Evolutionary conservation across 2,113 vertebrate genomes (phyloP).

Genomic region (Bungarus multicinctus): DNA sequence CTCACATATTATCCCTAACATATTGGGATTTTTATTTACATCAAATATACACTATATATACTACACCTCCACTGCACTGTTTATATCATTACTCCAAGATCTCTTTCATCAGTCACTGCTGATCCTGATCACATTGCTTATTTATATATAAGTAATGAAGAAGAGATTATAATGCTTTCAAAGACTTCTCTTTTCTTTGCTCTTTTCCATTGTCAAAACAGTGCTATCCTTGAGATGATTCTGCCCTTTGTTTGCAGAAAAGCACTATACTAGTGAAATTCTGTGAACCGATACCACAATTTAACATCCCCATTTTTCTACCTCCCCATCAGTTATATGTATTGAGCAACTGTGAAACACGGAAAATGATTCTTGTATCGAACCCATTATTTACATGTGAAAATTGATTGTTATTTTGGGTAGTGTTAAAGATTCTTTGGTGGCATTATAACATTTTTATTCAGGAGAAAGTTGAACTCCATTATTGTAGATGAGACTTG

Average conservation of each 20-base stretch:
- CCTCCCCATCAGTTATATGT: neutral
- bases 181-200: neutral
- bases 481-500: neutral
- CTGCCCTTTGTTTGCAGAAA: neutral
- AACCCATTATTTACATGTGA: neutral
- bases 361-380: neutral
- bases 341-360: neutral
- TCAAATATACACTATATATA: neutral
- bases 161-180: neutral
- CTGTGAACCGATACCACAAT: neutral
- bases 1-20: neutral
- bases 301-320: neutral
- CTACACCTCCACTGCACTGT: neutral
- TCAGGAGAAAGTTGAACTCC: neutral
- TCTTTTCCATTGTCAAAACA: neutral
- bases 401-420: neutral
- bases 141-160: neutral
- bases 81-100: neutral
- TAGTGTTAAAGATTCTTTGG: neutral
- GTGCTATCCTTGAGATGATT: neutral
- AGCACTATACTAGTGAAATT: neutral
- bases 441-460: neutral
- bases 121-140: neutral
- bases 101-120: neutral
- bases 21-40: neutral